These are phyloP conservation scores for Stegodyphus dumicola DNA, from an alignment of 1,140 invertebrate species.

Conservation along the genomic window DNA sequence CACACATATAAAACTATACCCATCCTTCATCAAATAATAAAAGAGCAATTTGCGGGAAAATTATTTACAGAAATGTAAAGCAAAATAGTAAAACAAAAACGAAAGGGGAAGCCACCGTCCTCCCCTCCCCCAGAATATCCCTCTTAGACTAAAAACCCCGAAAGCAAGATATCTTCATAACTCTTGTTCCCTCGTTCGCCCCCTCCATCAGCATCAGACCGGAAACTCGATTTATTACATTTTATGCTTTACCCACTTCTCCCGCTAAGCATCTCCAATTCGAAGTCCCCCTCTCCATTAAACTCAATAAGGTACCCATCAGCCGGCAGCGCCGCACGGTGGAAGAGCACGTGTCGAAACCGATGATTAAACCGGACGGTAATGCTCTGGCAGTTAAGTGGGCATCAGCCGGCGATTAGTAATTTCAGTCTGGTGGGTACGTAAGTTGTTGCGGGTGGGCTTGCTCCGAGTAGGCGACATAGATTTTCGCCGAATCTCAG, in stretches of 20 bases:
- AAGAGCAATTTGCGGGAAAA: too few species aligned
- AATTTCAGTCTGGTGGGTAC: constrained; percentile 4
- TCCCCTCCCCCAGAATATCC: too few species aligned
- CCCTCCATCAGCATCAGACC: background rate
- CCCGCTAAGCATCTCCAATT: background rate
- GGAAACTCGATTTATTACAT: constrained; percentile 24
- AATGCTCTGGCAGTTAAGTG: constrained; percentile 31
- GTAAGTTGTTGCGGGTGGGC: too few species aligned
- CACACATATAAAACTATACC: too few species aligned
- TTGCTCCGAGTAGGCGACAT: too few species aligned
- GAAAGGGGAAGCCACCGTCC: too few species aligned
- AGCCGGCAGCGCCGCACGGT: background rate
- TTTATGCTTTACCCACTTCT: background rate
- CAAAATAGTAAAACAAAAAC: too few species aligned
- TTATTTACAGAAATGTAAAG: too few species aligned
- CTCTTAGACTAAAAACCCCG: too few species aligned
- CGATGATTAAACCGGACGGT: constrained; percentile 6
- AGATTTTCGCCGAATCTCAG: too few species aligned
- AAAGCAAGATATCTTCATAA: too few species aligned
- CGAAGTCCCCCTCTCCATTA: constrained; percentile 14
- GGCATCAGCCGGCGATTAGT: constrained; percentile 23
- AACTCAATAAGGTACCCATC: constrained; percentile 8
- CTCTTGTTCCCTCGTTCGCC: background rate
- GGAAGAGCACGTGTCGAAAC: constrained; percentile 19
- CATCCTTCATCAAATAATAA: too few species aligned